A percentile compares a stretch with the other conserved stretches of the same genome.
Evolutionary conservation across 2,113 vertebrate species (phyloP).

Genomic region (Sinocyclocheilus maitianheensis): DNA sequence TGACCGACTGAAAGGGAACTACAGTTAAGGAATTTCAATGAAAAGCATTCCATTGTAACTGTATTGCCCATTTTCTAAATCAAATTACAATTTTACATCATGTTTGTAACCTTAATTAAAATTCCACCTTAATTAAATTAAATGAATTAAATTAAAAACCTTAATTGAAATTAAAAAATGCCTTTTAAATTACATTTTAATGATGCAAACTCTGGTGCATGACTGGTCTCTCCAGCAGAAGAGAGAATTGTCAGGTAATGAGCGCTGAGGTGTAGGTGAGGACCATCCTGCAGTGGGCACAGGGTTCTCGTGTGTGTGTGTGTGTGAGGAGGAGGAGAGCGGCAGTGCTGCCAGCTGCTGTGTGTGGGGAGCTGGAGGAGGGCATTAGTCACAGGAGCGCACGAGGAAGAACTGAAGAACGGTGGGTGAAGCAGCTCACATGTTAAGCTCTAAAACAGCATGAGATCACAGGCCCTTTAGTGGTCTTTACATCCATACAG

Average conservation of each 20-base stretch:
- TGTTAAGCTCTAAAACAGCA: constrained; percentile 61
- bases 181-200: not conserved
- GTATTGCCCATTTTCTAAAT: not conserved
- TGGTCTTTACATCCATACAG: not conserved
- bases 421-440: constrained; percentile 66
- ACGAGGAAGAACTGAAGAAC: constrained; percentile 44
- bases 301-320: not conserved
- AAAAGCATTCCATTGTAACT: not conserved
- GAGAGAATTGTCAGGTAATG: constrained; percentile 16
- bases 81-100: not conserved
- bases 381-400: constrained; percentile 67
- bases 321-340: constrained; percentile 52
- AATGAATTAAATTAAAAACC: too few relatives aligned
- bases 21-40: not conserved
- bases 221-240: not conserved
- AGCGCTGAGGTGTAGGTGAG: constrained; percentile 37
- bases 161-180: too few relatives aligned
- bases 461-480: constrained; percentile 25
- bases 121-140: not conserved
- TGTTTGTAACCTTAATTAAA: not conserved
- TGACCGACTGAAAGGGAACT: too few relatives aligned
- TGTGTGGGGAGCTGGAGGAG: constrained; percentile 43
- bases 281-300: constrained; percentile 61
- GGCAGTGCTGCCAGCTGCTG: constrained; percentile 67
- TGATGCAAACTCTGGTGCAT: not conserved